Base-by-base conservation (phyloP, 2,113 vertebrate genomes). In the Zosterops pallidus region DNA sequence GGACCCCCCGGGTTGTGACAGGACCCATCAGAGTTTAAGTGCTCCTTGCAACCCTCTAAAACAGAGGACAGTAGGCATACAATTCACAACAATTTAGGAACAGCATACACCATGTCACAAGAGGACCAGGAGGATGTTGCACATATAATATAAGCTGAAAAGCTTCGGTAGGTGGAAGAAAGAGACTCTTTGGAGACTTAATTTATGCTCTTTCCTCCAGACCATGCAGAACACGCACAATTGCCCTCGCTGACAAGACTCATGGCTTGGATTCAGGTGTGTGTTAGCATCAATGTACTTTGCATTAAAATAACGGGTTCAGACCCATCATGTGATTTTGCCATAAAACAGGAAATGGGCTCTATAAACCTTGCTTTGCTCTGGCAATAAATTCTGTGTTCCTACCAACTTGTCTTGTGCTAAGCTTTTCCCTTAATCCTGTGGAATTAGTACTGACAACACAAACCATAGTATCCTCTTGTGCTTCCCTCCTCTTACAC, bases 1-100 rank as follows among this genome's bases (percentile, higher is more conserved):
- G 35, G 44, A 49, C 7, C 2, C 9, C 13, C 4, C 0, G 35
- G 8, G 9, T 0, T 60, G 14, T 22, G 6, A 23, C 9, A 4
- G 63, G 26, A 69, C 26, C 24, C 42, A 6, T 11, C 25, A 18
- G 55, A 71, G 31, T 49, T 74, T 44, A 53, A 22, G 25, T 69
- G 17, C 8, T 95, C 50, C 56, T 44, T 72, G 20, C 33, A 80
- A 8, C 9, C 28, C 53, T 28, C 28, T 63, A 31, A 74, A 77
- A 49, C 1, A 63, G n/a, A 77, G 9, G 5, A 60, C 35, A 3
- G 2, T 12, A n/a, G 31, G 42, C 42, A 59, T 5, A 39, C 6
- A 39, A 46, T 47, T 39, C 64, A 25, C 31, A 77, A 26, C 10
- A 39, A 37, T 49, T 56, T 74, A 69, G 59, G 46, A 87, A 62